Evolutionary conservation across 2,113 vertebrate species (phyloP).

Genomic region (Actinemys pallida): DNA sequence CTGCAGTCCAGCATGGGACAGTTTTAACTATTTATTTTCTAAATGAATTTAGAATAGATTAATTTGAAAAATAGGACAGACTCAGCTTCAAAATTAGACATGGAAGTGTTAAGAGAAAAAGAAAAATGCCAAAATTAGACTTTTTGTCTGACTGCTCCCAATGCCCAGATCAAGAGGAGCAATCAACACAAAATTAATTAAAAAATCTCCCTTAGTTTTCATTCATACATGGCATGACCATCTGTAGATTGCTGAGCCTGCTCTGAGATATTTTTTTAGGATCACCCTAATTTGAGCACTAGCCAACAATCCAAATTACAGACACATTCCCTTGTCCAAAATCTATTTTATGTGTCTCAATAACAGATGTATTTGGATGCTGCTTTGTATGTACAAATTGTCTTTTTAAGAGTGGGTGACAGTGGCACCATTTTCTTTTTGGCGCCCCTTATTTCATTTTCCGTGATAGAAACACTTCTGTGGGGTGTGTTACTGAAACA

Average conservation of each 20-base stretch:
- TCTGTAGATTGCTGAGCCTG: not conserved
- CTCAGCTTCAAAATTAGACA: slow-evolving; percentile 24
- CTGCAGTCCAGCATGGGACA: not conserved
- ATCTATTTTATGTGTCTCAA: not conserved
- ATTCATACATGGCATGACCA: not conserved
- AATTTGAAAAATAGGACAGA: not conserved
- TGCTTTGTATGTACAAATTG: not conserved
- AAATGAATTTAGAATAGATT: slow-evolving; percentile 40
- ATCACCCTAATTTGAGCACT: not conserved
- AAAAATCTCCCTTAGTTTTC: slow-evolving; percentile 43
- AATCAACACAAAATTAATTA: slow-evolving; percentile 29
- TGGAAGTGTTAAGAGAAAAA: slow-evolving; percentile 9
- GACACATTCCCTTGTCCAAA: not conserved
- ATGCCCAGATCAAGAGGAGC: slow-evolving; percentile 30
- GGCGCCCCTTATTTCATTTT: not conserved
- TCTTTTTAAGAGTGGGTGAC: not conserved
- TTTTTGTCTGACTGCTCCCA: slow-evolving; percentile 19
- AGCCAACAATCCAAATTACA: not conserved
- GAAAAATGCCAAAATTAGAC: slow-evolving; percentile 42
- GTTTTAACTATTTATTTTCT: not conserved
- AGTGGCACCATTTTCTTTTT: not conserved
- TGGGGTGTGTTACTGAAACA: rapidly evolving
- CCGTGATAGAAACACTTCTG: not conserved
- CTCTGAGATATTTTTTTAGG: not conserved
- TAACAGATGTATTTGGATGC: not conserved